These are phyloP conservation scores for Caenorhabditis macrosperma DNA, from an alignment of 2,888 invertebrate genomes.

Conservation along the genomic window DNA sequence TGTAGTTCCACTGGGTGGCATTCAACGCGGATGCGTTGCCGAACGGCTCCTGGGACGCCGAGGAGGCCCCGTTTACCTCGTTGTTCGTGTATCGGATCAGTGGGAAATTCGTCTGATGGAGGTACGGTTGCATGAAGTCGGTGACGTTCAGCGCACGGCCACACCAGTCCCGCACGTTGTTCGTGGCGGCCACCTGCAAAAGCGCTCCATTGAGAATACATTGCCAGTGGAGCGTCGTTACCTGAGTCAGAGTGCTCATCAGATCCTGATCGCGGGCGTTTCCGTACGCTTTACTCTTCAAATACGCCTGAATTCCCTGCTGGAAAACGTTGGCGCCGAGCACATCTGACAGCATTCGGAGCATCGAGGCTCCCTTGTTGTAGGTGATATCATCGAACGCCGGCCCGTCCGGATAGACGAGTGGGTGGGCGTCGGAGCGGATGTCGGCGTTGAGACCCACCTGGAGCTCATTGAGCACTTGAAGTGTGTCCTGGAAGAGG, in stretches of 20 bases:
- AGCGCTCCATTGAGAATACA: too few species aligned
- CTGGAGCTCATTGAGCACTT: conserved; percentile 58
- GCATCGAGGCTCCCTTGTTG: conserved; percentile 64
- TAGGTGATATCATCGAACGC: conserved; percentile 66
- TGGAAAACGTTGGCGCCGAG: conserved; percentile 49
- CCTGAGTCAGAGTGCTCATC: conserved; percentile 86
- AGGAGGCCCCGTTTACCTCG: background rate
- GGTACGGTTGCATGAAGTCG: conserved; percentile 60
- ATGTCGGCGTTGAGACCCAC: conserved; percentile 55
- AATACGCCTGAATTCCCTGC: conserved; percentile 81
- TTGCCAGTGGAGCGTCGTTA: too few species aligned
- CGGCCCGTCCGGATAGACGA: conserved; percentile 63
- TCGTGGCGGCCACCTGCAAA: conserved; percentile 11
- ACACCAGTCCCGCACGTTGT: conserved; percentile 59
- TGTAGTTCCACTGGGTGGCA: conserved; percentile 51
- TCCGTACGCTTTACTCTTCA: conserved; percentile 85
- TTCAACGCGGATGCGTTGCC: conserved; percentile 13
- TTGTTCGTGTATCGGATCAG: conserved; percentile 53
- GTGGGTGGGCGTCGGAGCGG: conserved; percentile 51
- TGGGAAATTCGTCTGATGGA: conserved; percentile 63
- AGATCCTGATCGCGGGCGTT: conserved; percentile 88
- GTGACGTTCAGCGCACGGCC: conserved; percentile 52
- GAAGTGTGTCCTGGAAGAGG: conserved; percentile 39
- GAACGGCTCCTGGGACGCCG: conserved; percentile 55
- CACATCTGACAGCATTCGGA: conserved; percentile 59